Conservation (phyloP, 2,888 invertebrate genomes). For the Ceramica pisi region DNA sequence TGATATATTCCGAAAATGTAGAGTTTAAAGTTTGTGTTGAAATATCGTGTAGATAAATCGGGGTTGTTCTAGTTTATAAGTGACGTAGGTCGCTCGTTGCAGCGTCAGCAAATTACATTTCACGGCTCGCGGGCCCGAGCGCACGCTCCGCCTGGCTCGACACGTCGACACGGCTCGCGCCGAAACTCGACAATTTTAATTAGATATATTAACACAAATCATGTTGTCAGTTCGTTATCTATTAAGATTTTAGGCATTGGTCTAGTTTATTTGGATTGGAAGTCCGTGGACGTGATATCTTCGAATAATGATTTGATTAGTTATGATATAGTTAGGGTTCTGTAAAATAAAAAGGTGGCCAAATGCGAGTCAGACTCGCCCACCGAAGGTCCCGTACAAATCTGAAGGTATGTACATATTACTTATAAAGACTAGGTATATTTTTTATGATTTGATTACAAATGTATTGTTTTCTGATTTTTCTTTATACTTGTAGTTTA, state of each 20-base stretch:
- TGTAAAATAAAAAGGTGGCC: too few relatives aligned
- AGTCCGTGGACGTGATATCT: background rate
- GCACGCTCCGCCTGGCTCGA: constrained; percentile 50
- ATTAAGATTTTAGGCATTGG: constrained; percentile 4
- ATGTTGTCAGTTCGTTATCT: constrained; percentile 28
- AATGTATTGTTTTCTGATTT: too few relatives aligned
- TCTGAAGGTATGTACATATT: too few relatives aligned
- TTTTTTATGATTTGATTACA: too few relatives aligned
- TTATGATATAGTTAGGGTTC: background rate
- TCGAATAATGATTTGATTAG: background rate
- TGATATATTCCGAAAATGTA: constrained; percentile 10
- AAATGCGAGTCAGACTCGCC: too few relatives aligned
- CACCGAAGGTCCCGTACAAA: too few relatives aligned
- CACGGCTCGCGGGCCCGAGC: constrained; percentile 71
- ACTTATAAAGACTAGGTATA: too few relatives aligned
- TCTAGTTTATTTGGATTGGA: constrained; percentile 6
- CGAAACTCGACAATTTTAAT: constrained; percentile 49
- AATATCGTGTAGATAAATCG: constrained; percentile 25
- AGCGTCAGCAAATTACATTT: constrained; percentile 82
- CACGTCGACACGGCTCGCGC: constrained; percentile 46
- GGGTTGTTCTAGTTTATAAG: constrained; percentile 45
- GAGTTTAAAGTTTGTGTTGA: constrained; percentile 20
- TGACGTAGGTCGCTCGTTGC: constrained; percentile 69
- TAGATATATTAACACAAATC: constrained; percentile 34
- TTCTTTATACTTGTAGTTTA: too few relatives aligned